Evolutionary conservation across 2,797 vertebrate species (phyloP), one percentile per base, ranked within the genome.

Genomic region (Poecilia velifera): DNA sequence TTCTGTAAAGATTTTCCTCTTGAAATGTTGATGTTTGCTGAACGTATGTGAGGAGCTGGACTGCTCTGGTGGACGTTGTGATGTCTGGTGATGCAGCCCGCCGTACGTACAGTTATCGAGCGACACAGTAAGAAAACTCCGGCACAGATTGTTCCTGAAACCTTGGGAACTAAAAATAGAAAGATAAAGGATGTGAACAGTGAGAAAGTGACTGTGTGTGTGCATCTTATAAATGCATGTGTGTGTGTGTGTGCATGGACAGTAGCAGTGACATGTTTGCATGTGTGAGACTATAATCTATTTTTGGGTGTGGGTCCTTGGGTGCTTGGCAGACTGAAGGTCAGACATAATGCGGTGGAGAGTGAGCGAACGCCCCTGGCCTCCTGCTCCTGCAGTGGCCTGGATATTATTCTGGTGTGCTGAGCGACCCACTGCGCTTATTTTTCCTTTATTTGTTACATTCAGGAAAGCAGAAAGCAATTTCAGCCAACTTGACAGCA

Each of bases 281-380:
- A 83, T 90, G 89, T 90, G 88, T 91, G 82, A 89, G 84, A 90
- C 86, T 66, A 31, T 39, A 13, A 73, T 86, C 89, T 93, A 90
- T 93, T 91, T 93, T 89, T 85, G 90, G 87, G 82, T 45, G 72
- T 62, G 1, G n/a, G 51, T 89, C 87, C 85, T 68, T 16, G 43
- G 83, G 86, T 86, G 86, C 82, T 92, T 78, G 79, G 88, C 88
- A 81, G 84, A 87, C 88, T 93, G 89, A 95, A 93, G 92, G 92
- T 93, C 93, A 93, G 91, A 89, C 88, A 82, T 86, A 88, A 92
- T 91, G 89, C 91, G 86, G 79, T 84, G 80, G 80, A 74, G 84
- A 86, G 88, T 76, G 89, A 93, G 85, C 62, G 78, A 87, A 83
- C 51, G 90, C 90, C 90, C 73, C 85, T 46, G 85, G 90, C 86